Conservation (phyloP, 2,888 invertebrate genomes). For the Dastarcus helophoroides region DNA sequence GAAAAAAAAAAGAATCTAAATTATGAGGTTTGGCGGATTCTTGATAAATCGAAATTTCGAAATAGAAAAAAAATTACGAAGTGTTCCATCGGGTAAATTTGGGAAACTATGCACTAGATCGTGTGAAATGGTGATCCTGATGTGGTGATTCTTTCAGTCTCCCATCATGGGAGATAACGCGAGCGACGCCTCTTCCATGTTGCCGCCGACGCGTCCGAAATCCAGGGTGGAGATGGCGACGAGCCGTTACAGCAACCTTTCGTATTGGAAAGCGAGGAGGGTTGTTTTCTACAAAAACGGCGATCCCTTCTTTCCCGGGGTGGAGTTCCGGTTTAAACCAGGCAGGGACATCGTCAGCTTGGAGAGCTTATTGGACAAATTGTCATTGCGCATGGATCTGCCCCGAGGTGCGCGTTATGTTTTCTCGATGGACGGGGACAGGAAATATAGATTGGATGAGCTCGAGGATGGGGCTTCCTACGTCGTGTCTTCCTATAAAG, state of each 20-base stretch:
- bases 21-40: too few relatives aligned
- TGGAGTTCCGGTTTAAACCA: slow-evolving; percentile 79
- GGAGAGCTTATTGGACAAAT: slow-evolving; percentile 74
- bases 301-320: slow-evolving; percentile 82
- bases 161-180: slow-evolving; percentile 42
- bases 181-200: slow-evolving; percentile 47
- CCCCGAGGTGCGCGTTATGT: slow-evolving; percentile 83
- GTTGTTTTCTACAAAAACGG: slow-evolving; percentile 91
- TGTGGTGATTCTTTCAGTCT: too few relatives aligned
- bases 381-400: slow-evolving; percentile 77
- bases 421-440: slow-evolving; percentile 83
- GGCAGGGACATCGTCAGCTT: slow-evolving; percentile 78
- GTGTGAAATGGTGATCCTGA: too few relatives aligned
- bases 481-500: slow-evolving; percentile 85
- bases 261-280: slow-evolving; percentile 77
- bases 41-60: too few relatives aligned
- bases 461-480: slow-evolving; percentile 85
- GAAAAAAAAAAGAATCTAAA: too few relatives aligned
- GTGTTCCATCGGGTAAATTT: too few relatives aligned
- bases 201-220: slow-evolving; percentile 45
- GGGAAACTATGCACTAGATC: too few relatives aligned
- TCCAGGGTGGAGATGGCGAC: slow-evolving; percentile 44
- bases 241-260: slow-evolving; percentile 60
- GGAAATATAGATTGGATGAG: slow-evolving; percentile 74
- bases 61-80: too few relatives aligned